Evolutionary conservation across 2,888 invertebrate genomes (phyloP), one percentile per base, ranked within the genome.

Genomic region (Leptopterna dolabrata): DNA sequence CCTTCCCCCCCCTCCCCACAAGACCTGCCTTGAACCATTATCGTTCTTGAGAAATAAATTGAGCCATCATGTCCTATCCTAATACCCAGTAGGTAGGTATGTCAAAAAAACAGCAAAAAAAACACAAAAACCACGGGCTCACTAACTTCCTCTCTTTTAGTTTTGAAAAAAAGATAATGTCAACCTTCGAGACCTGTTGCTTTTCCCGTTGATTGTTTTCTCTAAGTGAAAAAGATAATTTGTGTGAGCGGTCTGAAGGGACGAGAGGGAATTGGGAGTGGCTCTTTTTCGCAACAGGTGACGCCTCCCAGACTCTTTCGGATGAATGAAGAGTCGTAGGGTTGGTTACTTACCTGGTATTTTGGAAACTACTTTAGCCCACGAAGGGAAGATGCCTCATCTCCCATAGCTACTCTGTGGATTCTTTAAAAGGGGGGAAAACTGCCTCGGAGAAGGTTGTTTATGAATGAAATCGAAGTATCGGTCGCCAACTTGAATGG

Each of bases 401-500:
- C 19, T 0, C 55, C 55, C 63, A 24, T 24, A 24, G 0, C 63
- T 24, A 24, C 63, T 24, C 24, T 9, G 55, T 55, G 55, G 1
- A 11, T 24, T 24, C 19, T 24, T 24, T 9, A 63, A 63, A 63
- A 63, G 9, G 24, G n/a, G n/a, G n/a, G n/a, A n/a, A n/a, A n/a
- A 36, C 36, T 36, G 2, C 7, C 24, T 63, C 63, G 63, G 36
- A 63, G 47, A 36, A 47, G 19, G 24, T 63, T 63, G 24, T 63
- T 63, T 63, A 63, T 63, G 63, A 63, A 63, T 63, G 63, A 27
- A 63, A 63, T 11, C 63, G 24, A 27, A 63, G 7, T 9, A 45
- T 45, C 24, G 76, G 76, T 78, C 27, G n/a, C 76, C 45, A 45
- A 45, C 63, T 19, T 76, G 76, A 36, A 41, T 43, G 76, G 78